Conservation (phyloP, 2,888 invertebrate species). For the Hymenopus coronatus region DNA sequence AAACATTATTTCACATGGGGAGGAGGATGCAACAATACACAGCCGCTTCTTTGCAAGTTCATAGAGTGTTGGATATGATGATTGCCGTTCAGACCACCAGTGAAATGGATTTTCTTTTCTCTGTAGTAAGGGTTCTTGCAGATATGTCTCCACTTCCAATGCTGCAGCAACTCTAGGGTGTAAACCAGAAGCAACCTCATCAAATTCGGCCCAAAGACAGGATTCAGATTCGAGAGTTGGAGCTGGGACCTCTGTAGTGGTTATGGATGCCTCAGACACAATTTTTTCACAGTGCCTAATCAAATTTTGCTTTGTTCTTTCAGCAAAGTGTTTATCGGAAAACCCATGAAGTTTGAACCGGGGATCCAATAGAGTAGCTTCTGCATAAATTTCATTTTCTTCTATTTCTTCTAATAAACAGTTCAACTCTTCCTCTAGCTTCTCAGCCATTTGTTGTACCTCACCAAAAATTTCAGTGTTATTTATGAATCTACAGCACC, state of each 20-base stretch:
- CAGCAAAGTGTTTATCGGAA: background rate
- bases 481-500: too few species aligned
- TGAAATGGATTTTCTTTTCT: slow-evolving; percentile 30
- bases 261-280: background rate
- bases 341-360: background rate
- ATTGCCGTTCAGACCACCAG: slow-evolving; percentile 37
- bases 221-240: background rate
- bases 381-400: background rate
- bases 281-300: background rate
- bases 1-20: slow-evolving; percentile 39
- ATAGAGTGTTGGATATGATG: slow-evolving; percentile 34
- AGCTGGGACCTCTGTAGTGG: too few species aligned
- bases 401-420: background rate
- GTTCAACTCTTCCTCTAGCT: background rate
- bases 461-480: too few species aligned
- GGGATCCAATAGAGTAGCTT: background rate
- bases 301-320: background rate
- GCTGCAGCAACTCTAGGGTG: slow-evolving; percentile 28
- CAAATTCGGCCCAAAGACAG: slow-evolving; percentile 26
- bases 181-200: background rate
- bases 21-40: slow-evolving; percentile 38
- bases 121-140: slow-evolving; percentile 30
- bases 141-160: slow-evolving; percentile 34
- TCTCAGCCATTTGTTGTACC: too few species aligned
- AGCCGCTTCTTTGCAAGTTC: slow-evolving; percentile 35